Conservation (phyloP, 2,113 vertebrate genomes). For the Chelonoidis abingdonii region DNA sequence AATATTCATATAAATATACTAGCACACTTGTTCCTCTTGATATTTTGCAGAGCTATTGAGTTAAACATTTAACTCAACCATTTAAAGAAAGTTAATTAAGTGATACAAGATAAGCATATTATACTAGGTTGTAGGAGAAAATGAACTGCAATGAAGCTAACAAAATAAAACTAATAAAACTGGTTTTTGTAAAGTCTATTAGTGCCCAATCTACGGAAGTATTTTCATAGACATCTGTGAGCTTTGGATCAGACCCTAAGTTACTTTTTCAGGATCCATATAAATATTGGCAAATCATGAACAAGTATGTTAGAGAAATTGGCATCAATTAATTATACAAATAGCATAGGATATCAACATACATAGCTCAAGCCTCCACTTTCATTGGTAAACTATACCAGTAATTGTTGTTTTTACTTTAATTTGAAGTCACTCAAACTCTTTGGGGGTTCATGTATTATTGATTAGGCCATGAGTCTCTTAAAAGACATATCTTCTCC, state of each 20-base stretch:
- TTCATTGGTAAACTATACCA: background rate
- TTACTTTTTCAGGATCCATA: no score
- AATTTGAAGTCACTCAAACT: background rate
- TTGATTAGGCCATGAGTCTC: background rate
- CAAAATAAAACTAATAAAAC: background rate
- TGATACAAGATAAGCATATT: background rate
- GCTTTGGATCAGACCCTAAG: background rate
- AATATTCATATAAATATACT: background rate
- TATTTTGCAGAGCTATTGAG: background rate
- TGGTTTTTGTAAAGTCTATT: background rate
- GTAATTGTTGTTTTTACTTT: background rate
- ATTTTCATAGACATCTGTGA: no score
- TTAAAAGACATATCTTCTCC: background rate
- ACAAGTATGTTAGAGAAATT: background rate
- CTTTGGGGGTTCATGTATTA: background rate
- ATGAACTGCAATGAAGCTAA: background rate
- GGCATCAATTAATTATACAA: background rate
- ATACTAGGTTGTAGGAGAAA: background rate
- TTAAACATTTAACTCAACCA: background rate
- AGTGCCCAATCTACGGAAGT: background rate
- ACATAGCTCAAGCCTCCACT: background rate
- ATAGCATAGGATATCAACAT: no score
- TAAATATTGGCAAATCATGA: no score
- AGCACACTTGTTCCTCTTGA: background rate
- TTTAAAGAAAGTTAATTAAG: background rate